Conservation (phyloP, 2,888 invertebrate species). For the Glyphotaelius pellucidus region DNA sequence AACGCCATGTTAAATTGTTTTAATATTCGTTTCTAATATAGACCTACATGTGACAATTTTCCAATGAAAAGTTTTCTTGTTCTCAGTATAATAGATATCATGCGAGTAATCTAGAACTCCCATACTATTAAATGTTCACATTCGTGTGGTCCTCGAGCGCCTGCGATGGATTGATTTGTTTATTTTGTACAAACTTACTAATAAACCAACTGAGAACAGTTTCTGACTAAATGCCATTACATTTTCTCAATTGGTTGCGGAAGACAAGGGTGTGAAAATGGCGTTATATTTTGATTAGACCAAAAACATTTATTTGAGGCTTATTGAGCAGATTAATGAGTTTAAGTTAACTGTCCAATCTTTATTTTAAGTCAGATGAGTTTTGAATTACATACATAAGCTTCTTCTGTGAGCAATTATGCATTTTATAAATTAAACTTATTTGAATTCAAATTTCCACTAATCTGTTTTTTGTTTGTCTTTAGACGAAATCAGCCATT, state of each 20-base stretch:
- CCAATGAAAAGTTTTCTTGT: constrained; percentile 64
- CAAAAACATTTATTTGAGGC: background rate
- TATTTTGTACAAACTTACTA: no score
- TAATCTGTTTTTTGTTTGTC: background rate
- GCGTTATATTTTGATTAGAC: background rate
- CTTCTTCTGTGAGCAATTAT: no score
- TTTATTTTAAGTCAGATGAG: background rate
- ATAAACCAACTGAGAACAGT: no score
- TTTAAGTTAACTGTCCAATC: background rate
- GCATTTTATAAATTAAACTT: no score
- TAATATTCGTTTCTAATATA: constrained; percentile 66
- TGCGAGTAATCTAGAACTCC: constrained; percentile 64
- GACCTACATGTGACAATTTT: constrained; percentile 66
- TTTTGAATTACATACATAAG: background rate
- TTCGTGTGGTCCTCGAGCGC: constrained; percentile 56
- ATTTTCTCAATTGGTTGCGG: background rate
- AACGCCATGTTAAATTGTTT: constrained; percentile 63
- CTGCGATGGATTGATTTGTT: background rate
- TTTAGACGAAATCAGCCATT: background rate
- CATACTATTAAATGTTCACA: constrained; percentile 60
- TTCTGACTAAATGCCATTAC: background rate
- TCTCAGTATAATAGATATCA: constrained; percentile 64
- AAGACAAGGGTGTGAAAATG: background rate
- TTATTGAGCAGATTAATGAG: background rate
- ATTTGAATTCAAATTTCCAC: background rate